Base-by-base conservation (phyloP, 2,113 vertebrate species). In the Morone chrysops region DNA sequence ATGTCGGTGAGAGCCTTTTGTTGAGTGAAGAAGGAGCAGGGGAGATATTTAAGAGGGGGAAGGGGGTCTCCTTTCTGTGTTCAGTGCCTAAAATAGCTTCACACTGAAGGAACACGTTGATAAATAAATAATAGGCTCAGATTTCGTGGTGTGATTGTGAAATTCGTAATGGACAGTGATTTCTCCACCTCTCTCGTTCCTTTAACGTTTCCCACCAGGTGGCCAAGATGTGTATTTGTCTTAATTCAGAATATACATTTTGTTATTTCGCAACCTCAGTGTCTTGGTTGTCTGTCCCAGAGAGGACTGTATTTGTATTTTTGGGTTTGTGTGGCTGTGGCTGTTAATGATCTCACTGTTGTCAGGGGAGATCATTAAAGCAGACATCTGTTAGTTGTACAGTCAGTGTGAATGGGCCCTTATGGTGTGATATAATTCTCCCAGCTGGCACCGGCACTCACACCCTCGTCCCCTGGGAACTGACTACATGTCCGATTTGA, bases 331-430 rank as follows among this genome's bases (percentile, higher is more conserved):
- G 77, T 84, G 78, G 84, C 63, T 83, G 20, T 81, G 69, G 79
- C 77, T 83, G 84, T 63, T 90, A 87, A 89, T 85, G 82, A 89
- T 92, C 81, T 84, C 61, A 67, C 82, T 73, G 81, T 87, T 87
- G 88, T 92, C 90, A 80, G 65, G 93, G 90, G 92, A 92, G 92
- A 90, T 93, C 89, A 91, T 94, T 93, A 92, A 88, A 92, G 67
- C 90, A 87, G 87, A 88, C 91, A 93, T 94, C 92, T 94, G 93
- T 75, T 91, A 79, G 75, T 80, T 84, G 83, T 90, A 83, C 80
- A 87, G 82, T 84, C 74, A 47, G 75, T 83, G 88, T 88, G 83
- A 89, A 87, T 86, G 62, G 75, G 70, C 75, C 93, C 87, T 90
- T 84, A 89, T 91, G 90, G 81, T 89, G 84, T 84, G 78, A 91